Evolutionary conservation across 64 coral and sea anemone species (phyloP), one percentile per base, ranked within the genome.

Genomic region (Exaiptasia diaphana): DNA sequence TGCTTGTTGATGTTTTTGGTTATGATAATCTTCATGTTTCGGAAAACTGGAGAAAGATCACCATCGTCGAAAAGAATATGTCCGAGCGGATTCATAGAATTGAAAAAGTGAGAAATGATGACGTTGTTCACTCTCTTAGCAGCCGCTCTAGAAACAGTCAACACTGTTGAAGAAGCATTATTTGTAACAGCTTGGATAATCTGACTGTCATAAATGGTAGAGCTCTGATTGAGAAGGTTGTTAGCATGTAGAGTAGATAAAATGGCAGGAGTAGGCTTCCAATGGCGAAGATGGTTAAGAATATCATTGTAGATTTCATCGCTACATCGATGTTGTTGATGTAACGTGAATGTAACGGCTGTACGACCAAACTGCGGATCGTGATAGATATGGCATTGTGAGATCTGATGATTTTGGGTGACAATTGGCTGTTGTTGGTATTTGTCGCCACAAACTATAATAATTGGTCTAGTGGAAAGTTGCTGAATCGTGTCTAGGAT

Each of bases 391-490:
- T 52, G 10, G 49, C 49, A 52, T 52, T 10, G 10, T 12, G 49
- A 12, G n/a, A 37, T 9, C 10, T 41, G 8, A 10, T 20, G 2
- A 17, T 35, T 34, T 15, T 67, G 22, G 4, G 72, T 83, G 18
- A 41, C 22, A 7, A 84, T 68, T 1, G 72, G 79, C 36, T 82
- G 79, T 12, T 83, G 72, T 36, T 90, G 80, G 5, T 50, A 76
- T 9, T 84, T 83, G 63, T 90, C 88, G 21, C 88, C 88, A 83
- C 31, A 20, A 25, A 70, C 1, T 14, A 87, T 1, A 6, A 74
- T 18, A 53, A 85, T 41, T 22, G 81, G 81, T 43, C 81, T 3
- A 31, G 35, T 18, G 14, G 34, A 27, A 1, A 85, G 11, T 7
- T 73, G 14, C 5, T 85, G 29, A 9, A 85, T 13, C 8, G 82